phyloP scores from a whole-genome alignment of 2,888 invertebrate species.

The Megaustenia siamemsis region DNA sequence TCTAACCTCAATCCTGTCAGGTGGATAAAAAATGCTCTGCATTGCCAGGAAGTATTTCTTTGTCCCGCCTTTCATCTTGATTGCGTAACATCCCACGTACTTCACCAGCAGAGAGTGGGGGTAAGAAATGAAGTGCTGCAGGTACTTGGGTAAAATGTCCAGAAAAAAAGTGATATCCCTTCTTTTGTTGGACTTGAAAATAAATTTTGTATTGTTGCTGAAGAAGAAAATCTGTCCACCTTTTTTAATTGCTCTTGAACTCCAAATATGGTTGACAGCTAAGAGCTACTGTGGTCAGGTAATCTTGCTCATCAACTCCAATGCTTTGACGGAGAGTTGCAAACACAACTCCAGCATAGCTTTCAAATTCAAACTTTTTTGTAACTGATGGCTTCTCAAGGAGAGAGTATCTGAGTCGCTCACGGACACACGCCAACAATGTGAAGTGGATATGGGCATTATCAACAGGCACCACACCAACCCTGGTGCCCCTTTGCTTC shows the following conservation, averaged over 20 bases:
- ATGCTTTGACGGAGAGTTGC: constrained; percentile 70
- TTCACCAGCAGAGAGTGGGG: constrained; percentile 76
- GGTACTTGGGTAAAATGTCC: constrained; percentile 70
- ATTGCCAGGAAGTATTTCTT: constrained; percentile 74
- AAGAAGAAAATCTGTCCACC: constrained; percentile 74
- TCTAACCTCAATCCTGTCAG: constrained; percentile 68
- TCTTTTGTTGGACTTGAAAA: constrained; percentile 73
- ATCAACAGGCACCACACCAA: constrained; percentile 45
- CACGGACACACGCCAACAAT: constrained; percentile 30
- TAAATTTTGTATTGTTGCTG: constrained; percentile 73
- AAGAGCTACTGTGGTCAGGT: constrained; percentile 65
- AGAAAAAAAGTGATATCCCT: constrained; percentile 68
- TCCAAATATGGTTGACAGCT: constrained; percentile 67
- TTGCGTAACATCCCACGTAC: constrained; percentile 72
- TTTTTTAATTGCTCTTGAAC: constrained; percentile 75
- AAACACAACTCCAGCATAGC: constrained; percentile 73
- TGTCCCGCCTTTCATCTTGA: constrained; percentile 62
- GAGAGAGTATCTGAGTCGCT: too few species aligned
- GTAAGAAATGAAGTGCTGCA: constrained; percentile 71
- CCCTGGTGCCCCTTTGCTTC: constrained; percentile 8
- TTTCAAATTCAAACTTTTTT: constrained; percentile 68
- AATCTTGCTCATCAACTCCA: constrained; percentile 64
- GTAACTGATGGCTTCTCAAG: too few species aligned
- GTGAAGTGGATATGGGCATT: constrained; percentile 16
- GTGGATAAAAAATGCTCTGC: constrained; percentile 76